Percentiles rank a stretch among this genome's conserved stretches.
Conservation (phyloP, 2,797 vertebrate genomes). For the Xiphorhynchus erythropygius region DNA sequence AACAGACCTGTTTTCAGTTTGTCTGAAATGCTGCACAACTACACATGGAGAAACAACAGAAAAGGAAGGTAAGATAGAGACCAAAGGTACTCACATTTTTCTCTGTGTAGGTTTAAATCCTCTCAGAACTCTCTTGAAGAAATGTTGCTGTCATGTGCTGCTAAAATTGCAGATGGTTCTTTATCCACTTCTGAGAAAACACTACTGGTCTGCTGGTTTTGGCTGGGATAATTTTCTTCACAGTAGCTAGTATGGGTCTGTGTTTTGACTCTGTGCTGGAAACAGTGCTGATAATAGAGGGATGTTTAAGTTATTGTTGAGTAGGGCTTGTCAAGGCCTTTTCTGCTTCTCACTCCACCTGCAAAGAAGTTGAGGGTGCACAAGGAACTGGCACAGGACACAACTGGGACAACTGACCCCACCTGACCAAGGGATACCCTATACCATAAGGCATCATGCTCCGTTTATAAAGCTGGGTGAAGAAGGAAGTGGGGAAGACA, state of each 20-base stretch:
- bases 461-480: background rate
- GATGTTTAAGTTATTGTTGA: background rate
- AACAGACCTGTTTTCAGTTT: constrained; percentile 44
- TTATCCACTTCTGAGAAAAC: background rate
- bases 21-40: constrained; percentile 29
- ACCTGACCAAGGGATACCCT: background rate
- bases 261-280: background rate
- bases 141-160: background rate
- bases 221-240: background rate
- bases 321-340: background rate
- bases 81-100: background rate
- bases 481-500: background rate
- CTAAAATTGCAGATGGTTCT: background rate
- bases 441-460: background rate
- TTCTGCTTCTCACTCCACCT: background rate
- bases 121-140: background rate
- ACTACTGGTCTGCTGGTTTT: background rate
- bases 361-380: background rate
- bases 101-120: background rate
- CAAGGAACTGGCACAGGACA: background rate
- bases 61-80: background rate
- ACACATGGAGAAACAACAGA: background rate
- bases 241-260: background rate
- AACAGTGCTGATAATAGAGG: background rate
- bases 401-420: background rate